Evolutionary conservation across 2,888 invertebrate species (phyloP).

Genomic region (Andrena haemorrhoa): DNA sequence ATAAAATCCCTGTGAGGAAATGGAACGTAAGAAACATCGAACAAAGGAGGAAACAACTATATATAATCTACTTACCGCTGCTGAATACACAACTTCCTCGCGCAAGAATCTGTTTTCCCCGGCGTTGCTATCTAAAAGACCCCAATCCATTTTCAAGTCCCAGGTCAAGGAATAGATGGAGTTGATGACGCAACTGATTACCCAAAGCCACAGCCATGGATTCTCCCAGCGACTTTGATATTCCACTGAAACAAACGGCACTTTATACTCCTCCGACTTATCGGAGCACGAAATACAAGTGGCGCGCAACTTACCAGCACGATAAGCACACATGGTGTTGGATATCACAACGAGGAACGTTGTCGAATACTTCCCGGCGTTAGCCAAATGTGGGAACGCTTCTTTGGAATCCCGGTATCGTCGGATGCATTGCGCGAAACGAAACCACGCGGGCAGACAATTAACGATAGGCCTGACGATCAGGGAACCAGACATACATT

Average conservation of each 20-base stretch:
- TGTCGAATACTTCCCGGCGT: conserved; percentile 99
- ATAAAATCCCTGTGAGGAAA: conserved; percentile 91
- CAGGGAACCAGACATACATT: conserved; percentile 90
- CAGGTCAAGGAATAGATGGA: conserved; percentile 98
- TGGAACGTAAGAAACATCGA: conserved; percentile 14
- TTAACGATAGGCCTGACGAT: conserved; percentile 94
- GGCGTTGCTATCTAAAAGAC: conserved; percentile 95
- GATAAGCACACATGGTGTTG: conserved; percentile 89
- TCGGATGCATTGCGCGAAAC: conserved; percentile 98
- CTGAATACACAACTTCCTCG: conserved; percentile 98
- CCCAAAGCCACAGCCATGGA: conserved; percentile 96
- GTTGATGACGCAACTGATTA: conserved; percentile 93
- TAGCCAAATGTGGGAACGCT: conserved; percentile 97
- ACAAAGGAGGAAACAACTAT: conserved; percentile 12
- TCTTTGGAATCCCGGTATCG: conserved; percentile 97
- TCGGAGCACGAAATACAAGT: background rate
- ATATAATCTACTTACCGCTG: conserved; percentile 88
- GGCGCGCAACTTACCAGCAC: conserved; percentile 85
- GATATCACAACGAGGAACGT: conserved; percentile 98
- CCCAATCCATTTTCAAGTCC: conserved; percentile 99
- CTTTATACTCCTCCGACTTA: background rate
- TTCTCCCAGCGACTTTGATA: conserved; percentile 89
- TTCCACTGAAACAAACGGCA: conserved; percentile 84
- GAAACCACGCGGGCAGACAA: conserved; percentile 98
- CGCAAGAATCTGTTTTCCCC: conserved; percentile 96